Conservation (phyloP, 2,797 vertebrate species). For the Hippoglossus hippoglossus region DNA sequence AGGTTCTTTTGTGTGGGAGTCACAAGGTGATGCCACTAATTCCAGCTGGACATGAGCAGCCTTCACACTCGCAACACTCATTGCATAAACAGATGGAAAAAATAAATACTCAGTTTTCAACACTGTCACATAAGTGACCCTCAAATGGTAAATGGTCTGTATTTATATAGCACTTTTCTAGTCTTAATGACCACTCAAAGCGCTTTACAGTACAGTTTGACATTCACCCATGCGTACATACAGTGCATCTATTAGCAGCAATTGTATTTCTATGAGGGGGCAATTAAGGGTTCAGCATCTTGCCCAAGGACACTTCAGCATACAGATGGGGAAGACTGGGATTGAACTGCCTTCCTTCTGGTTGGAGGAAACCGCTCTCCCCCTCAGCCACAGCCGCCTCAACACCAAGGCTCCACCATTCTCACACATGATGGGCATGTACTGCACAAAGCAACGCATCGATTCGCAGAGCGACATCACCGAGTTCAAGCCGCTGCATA, state of each 20-base stretch:
- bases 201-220: no score
- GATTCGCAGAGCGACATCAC: conserved; percentile 24
- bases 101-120: not conserved
- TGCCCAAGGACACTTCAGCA: no score
- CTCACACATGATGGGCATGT: conserved; percentile 1
- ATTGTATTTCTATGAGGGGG: no score
- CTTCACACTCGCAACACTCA: conserved; percentile 17
- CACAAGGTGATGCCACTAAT: conserved; percentile 11
- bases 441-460: conserved; percentile 14
- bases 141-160: no score
- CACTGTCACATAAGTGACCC: conserved; percentile 16
- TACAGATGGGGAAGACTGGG: no score
- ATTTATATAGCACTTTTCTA: no score
- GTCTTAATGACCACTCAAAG: no score
- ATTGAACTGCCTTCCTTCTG: no score
- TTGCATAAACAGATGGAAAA: not conserved
- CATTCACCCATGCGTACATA: no score
- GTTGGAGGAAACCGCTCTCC: no score
- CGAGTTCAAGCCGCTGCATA: conserved; percentile 15
- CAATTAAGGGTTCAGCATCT: no score
- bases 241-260: no score
- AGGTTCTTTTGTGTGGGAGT: not conserved
- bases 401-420: conserved; percentile 8
- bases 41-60: conserved; percentile 16
- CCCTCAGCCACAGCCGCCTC: not conserved